phyloP scores from a whole-genome alignment of 2,797 vertebrate genomes.

The Typhlichthys eigenmanni region DNA sequence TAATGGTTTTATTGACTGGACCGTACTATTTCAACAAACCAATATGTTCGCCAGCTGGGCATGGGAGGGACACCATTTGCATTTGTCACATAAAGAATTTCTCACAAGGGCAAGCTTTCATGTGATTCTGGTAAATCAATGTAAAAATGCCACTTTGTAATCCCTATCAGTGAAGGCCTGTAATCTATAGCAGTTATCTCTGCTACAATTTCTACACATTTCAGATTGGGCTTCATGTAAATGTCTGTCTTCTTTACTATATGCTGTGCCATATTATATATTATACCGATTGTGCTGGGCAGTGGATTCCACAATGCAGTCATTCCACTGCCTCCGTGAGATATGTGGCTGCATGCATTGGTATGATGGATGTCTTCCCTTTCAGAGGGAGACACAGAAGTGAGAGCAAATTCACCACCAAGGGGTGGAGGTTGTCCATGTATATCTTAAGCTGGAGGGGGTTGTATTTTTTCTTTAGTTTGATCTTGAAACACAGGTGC shows the following conservation, averaged over 20 bases:
- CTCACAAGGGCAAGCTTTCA: conserved; percentile 70
- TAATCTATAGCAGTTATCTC: no score
- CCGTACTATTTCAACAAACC: conserved; percentile 50
- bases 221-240: no score
- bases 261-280: no score
- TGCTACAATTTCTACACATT: no score
- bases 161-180: conserved; percentile 53
- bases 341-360: conserved; percentile 23
- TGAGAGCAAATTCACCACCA: conserved; percentile 42
- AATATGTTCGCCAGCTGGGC: conserved; percentile 69
- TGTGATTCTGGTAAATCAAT: conserved; percentile 65
- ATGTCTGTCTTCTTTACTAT: no score
- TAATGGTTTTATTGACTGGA: conserved; percentile 41
- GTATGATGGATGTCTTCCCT: conserved; percentile 44
- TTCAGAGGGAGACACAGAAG: conserved; percentile 51
- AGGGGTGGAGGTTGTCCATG: conserved; percentile 35
- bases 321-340: conserved; percentile 23
- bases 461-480: conserved; percentile 61
- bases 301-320: not conserved
- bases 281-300: not conserved
- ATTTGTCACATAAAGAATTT: conserved; percentile 69
- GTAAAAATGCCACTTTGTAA: conserved; percentile 64
- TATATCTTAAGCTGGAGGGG: conserved; percentile 23
- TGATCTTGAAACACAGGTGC: conserved; percentile 76
- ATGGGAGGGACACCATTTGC: conserved; percentile 60